Evolutionary conservation across 2,113 vertebrate species (phyloP).

Genomic region (Coreoperca whiteheadi): DNA sequence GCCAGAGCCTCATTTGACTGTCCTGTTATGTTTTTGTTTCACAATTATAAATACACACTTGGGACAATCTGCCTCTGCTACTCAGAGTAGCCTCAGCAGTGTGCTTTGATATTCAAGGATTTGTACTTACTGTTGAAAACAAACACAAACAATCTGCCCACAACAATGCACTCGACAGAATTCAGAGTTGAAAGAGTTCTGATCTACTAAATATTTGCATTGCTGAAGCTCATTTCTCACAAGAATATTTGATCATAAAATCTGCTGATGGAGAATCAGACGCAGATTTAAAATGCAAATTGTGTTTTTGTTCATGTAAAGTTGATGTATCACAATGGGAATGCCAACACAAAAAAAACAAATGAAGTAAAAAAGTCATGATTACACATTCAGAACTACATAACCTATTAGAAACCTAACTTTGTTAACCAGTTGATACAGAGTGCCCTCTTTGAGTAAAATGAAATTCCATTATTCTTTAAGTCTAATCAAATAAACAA

Average conservation of each 20-base stretch:
- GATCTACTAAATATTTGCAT: slow-evolving; percentile 57
- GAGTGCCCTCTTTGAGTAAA: slow-evolving; percentile 35
- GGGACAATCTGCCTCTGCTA: slow-evolving; percentile 60
- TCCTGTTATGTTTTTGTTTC: slow-evolving; percentile 63
- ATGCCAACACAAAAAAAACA: neutral
- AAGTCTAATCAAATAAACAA: slow-evolving; percentile 58
- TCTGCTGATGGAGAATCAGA: slow-evolving; percentile 48
- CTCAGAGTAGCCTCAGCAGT: slow-evolving; percentile 47
- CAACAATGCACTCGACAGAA: slow-evolving; percentile 48
- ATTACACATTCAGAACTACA: slow-evolving; percentile 1
- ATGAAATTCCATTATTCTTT: slow-evolving; percentile 23
- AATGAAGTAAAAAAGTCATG: neutral
- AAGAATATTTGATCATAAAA: slow-evolving; percentile 58
- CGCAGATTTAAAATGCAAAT: slow-evolving; percentile 43
- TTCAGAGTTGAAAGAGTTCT: slow-evolving; percentile 50
- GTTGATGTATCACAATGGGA: slow-evolving; percentile 2
- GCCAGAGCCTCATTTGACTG: slow-evolving; percentile 36
- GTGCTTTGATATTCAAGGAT: slow-evolving; percentile 66
- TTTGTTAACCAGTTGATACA: too few relatives aligned
- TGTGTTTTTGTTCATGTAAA: slow-evolving; percentile 16
- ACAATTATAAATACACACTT: slow-evolving; percentile 61
- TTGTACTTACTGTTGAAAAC: slow-evolving; percentile 39
- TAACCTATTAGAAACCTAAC: slow-evolving; percentile 1
- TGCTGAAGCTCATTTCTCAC: slow-evolving; percentile 44
- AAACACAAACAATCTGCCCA: slow-evolving; percentile 48